phyloP scores from a whole-genome alignment of 2,888 invertebrate species.

The Therioaphis trifolii region DNA sequence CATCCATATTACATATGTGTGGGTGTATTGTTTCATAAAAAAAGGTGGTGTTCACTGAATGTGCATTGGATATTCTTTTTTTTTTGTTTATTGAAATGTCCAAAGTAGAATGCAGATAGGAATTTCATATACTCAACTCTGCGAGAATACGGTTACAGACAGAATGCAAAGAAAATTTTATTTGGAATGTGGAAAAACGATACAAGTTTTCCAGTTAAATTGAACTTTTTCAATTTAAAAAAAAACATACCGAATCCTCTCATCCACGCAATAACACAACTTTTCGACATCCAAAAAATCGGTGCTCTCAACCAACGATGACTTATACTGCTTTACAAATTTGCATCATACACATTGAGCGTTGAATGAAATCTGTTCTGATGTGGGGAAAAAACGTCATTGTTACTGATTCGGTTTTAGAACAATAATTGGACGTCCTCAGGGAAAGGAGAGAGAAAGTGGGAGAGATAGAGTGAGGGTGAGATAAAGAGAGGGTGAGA shows the following conservation, averaged over 20 bases:
- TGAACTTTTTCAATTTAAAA: constrained; percentile 43
- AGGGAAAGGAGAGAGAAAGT: background rate
- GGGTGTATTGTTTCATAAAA: constrained; percentile 14
- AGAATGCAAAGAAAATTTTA: constrained; percentile 18
- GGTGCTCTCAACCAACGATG: background rate
- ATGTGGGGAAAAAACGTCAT: background rate
- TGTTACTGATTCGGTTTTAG: too few relatives aligned
- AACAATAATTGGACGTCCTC: too few relatives aligned
- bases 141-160: constrained; percentile 6
- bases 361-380: too few relatives aligned
- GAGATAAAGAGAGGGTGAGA: too few relatives aligned
- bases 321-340: too few relatives aligned
- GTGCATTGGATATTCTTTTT: background rate
- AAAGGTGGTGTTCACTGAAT: constrained; percentile 23
- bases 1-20: background rate
- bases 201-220: constrained; percentile 32
- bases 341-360: too few relatives aligned
- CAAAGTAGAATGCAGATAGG: constrained; percentile 14
- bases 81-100: constrained; percentile 32
- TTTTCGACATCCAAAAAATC: constrained; percentile 4
- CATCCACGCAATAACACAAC: background rate
- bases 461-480: background rate
- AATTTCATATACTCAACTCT: constrained; percentile 38
- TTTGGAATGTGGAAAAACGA: background rate
- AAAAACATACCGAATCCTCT: constrained; percentile 4